Evolutionary conservation across 2,113 vertebrate species (phyloP).

Genomic region (Trogon melanurus): DNA sequence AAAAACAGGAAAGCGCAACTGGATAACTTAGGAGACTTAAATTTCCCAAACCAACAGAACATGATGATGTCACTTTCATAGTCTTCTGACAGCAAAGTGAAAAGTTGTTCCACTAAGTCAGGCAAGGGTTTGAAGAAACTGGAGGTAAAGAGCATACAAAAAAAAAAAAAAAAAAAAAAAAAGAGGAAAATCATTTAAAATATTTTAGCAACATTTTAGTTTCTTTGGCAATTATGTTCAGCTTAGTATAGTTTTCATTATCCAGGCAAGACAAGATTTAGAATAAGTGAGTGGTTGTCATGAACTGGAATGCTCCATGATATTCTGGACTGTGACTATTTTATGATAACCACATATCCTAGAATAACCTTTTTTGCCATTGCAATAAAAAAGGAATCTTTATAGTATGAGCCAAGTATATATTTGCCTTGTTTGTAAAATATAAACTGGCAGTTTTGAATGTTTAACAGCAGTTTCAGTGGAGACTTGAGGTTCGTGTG

Average conservation of each 20-base stretch:
- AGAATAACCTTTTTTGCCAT: slow-evolving; percentile 53
- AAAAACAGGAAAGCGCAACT: neutral
- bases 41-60: neutral
- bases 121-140: neutral
- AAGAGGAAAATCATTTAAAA: neutral
- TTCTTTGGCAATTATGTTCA: neutral
- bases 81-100: neutral
- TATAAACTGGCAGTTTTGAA: slow-evolving; percentile 50
- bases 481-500: neutral
- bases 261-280: slow-evolving; percentile 41
- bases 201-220: neutral
- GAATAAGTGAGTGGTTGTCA: neutral
- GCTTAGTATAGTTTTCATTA: slow-evolving; percentile 20
- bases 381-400: slow-evolving; percentile 49
- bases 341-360: slow-evolving; percentile 60
- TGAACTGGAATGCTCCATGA: slow-evolving; percentile 5
- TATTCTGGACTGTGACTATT: slow-evolving; percentile 20
- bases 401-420: neutral
- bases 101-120: neutral
- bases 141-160: neutral
- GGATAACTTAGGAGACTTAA: neutral
- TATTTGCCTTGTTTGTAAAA: slow-evolving; percentile 40
- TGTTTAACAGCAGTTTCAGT: slow-evolving; percentile 39
- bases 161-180: neutral
- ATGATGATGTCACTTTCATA: neutral